Conservation (phyloP, 2,113 vertebrate genomes). For the Phaetusa simplex region DNA sequence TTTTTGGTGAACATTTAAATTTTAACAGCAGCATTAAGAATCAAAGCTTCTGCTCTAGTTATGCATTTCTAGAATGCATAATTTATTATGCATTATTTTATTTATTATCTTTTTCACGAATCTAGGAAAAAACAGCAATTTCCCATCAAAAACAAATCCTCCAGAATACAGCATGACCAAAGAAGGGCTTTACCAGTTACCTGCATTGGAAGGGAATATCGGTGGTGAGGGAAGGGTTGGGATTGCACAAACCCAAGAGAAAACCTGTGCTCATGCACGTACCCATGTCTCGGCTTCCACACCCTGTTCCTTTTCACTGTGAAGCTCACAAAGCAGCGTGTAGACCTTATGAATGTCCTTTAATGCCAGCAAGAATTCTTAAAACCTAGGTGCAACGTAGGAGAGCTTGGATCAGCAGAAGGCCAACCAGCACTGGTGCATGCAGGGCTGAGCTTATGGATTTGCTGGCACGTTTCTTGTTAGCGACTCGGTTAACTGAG, state of each 20-base stretch:
- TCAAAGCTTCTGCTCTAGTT: not conserved
- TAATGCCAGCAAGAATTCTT: not conserved
- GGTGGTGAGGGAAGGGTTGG: not conserved
- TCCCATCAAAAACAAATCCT: not conserved
- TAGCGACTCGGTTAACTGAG: constrained; percentile 16
- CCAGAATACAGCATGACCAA: not conserved
- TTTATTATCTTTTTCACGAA: not conserved
- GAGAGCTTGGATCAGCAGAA: not conserved
- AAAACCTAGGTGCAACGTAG: not conserved
- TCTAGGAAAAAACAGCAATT: not conserved
- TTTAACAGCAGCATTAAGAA: not conserved
- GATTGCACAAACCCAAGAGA: no score
- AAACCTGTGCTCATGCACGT: fast-evolving
- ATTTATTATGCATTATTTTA: no score
- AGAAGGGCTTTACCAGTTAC: not conserved
- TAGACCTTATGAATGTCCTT: not conserved
- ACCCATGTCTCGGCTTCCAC: fast-evolving
- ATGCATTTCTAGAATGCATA: not conserved
- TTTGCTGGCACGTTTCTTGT: not conserved
- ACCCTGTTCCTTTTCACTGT: not conserved
- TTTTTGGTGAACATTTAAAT: not conserved
- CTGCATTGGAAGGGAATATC: not conserved
- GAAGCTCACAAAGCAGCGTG: not conserved
- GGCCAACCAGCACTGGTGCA: not conserved
- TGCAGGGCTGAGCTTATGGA: constrained; percentile 1